These are phyloP conservation scores for Sphinx pinastri DNA, from an alignment of 2,888 invertebrate genomes.

Conservation along the genomic window DNA sequence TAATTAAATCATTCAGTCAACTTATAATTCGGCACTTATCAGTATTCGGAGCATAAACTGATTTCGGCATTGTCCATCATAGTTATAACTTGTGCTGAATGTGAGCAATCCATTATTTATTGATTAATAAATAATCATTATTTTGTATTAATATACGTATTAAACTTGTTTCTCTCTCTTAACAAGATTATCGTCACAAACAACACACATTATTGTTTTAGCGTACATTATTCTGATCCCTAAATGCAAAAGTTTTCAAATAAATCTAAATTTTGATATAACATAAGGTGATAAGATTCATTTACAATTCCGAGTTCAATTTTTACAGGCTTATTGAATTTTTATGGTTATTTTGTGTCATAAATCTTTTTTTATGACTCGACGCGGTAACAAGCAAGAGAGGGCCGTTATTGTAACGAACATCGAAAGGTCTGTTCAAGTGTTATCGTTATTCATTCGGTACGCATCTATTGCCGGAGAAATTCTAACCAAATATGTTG, in stretches of 20 bases:
- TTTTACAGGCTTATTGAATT: constrained; percentile 60
- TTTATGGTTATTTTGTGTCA: constrained; percentile 62
- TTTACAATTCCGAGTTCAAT: constrained; percentile 42
- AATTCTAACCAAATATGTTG: neutral
- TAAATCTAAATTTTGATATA: constrained; percentile 26
- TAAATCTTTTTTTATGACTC: constrained; percentile 61
- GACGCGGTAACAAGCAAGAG: constrained; percentile 47
- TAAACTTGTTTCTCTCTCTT: neutral
- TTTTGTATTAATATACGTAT: neutral
- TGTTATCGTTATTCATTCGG: constrained; percentile 29
- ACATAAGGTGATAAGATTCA: constrained; percentile 21
- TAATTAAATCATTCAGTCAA: constrained; percentile 54
- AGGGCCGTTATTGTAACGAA: constrained; percentile 34
- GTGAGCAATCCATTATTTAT: neutral
- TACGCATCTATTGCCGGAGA: neutral
- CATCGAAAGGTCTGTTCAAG: constrained; percentile 28
- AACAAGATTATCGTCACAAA: neutral
- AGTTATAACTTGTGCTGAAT: neutral
- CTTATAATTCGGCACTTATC: constrained; percentile 49
- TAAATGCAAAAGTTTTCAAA: neutral
- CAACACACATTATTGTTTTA: neutral
- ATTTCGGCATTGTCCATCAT: constrained; percentile 36
- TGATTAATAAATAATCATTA: neutral
- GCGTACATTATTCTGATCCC: neutral
- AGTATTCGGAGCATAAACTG: constrained; percentile 43